Evolutionary conservation across 2,797 vertebrate genomes (phyloP).

Genomic region (Silurus lanzhouensis): DNA sequence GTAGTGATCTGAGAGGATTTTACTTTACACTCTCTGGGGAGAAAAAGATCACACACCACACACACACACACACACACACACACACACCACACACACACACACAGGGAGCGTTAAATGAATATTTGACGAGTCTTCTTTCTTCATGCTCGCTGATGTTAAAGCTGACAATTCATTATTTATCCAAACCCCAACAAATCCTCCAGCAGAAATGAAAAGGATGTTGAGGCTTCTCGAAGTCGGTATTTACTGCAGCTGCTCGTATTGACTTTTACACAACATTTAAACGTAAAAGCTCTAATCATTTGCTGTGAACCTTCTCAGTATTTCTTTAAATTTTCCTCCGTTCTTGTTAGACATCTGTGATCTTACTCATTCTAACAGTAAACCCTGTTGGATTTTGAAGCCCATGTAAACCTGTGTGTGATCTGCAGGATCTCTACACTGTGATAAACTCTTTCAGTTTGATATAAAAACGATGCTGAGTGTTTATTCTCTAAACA

Average conservation of each 20-base stretch:
- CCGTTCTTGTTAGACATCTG: background rate
- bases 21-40: constrained; percentile 88
- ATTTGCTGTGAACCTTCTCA: background rate
- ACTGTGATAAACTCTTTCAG: background rate
- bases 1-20: constrained; percentile 66
- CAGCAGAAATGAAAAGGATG: background rate
- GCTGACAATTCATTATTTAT: constrained; percentile 90
- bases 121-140: constrained; percentile 95
- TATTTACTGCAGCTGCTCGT: background rate
- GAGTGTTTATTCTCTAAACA: background rate
- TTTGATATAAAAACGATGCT: background rate
- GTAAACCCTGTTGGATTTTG: background rate
- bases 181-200: constrained; percentile 2
- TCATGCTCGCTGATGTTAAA: constrained; percentile 24
- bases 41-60: constrained; percentile 70
- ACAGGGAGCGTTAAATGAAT: constrained; percentile 98
- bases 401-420: background rate
- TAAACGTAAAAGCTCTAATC: background rate
- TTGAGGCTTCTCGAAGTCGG: background rate
- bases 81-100: constrained; percentile 3
- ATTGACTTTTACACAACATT: background rate
- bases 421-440: background rate
- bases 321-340: background rate
- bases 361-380: background rate
- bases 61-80: background rate